Evolutionary conservation across 2,797 vertebrate genomes (phyloP).

Genomic region (Oreortyx pictus): DNA sequence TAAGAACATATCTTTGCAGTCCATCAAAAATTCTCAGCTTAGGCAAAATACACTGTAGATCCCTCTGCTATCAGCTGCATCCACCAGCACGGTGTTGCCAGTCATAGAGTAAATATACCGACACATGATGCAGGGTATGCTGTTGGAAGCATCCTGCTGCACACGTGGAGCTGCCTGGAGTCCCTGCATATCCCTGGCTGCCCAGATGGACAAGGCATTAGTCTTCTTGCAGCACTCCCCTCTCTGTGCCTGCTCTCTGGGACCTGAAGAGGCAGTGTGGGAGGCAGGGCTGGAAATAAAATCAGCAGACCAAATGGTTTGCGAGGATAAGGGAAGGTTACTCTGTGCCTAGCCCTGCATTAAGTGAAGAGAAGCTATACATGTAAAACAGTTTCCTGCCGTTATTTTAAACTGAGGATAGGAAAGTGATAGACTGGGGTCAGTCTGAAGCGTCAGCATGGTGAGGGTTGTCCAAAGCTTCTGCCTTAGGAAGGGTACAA

Average conservation of each 20-base stretch:
- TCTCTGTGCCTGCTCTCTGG: neutral
- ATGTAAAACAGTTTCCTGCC: neutral
- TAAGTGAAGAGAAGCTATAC: neutral
- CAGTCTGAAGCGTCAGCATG: neutral
- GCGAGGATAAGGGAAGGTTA: neutral
- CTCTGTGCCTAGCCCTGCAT: neutral
- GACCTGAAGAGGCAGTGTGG: neutral
- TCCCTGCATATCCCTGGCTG: neutral
- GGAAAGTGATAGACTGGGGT: neutral
- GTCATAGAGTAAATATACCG: neutral
- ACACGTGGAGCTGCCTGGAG: neutral
- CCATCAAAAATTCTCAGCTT: slow-evolving; percentile 13
- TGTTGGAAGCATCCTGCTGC: neutral
- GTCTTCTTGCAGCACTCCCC: neutral
- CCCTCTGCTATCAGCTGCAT: neutral
- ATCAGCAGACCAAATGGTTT: neutral
- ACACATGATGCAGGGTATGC: neutral
- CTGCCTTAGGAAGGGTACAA: slow-evolving; percentile 21
- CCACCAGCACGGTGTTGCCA: accelerated
- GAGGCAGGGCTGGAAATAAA: neutral
- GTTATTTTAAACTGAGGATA: slow-evolving; percentile 3
- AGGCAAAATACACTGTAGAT: neutral
- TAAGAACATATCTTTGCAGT: slow-evolving; percentile 14
- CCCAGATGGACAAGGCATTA: accelerated
- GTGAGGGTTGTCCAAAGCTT: neutral